Evolutionary conservation across 2,797 vertebrate genomes (phyloP), one percentile per base, ranked within the genome.

Genomic region (Geotrypetes seraphini): DNA sequence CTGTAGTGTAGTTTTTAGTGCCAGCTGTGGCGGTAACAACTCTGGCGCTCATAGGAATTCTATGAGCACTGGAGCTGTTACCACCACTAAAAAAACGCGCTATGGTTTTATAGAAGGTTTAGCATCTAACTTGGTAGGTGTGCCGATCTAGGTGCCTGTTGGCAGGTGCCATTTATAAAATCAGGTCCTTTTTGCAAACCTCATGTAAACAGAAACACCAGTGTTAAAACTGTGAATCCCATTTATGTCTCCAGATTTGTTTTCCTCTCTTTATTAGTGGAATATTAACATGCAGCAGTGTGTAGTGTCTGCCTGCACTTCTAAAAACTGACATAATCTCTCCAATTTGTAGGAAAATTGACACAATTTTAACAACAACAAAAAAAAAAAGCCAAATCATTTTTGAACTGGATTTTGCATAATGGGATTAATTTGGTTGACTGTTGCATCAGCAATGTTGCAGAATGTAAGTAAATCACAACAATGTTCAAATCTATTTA

Each of bases 401-500:
- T 79, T 75, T 73, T 75, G 78, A 77, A 75, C 77, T 64, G 65
- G 75, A 71, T 78, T 79, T 81, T 81, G 72, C 77, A 83, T 77
- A 81, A 83, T 76, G 75, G 79, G 78, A 79, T 79, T 79, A 81
- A 83, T 83, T 74, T 79, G 73, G 74, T 75, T 66, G 72, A 73
- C 75, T 79, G 79, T 85, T 80, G 78, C 48, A 71, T 69, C 72
- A 70, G 69, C 71, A 69, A 30, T 43, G 54, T 67, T 63, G 64
- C 50, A 50, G 65, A 76, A 75, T 69, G 73, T 70, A 74, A 74
- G 75, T 68, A 71, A 73, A 78, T 81, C 75, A 73, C 60, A 76
- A 64, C 71, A 70, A 70, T 25, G 33, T 47, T 57, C 58, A 57
- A 68, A 69, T 62, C 57, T 49, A 55, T 48, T 50, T 43, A 63